Base-by-base conservation (phyloP, 2,888 invertebrate genomes). In the Zaprionus lineosus region DNA sequence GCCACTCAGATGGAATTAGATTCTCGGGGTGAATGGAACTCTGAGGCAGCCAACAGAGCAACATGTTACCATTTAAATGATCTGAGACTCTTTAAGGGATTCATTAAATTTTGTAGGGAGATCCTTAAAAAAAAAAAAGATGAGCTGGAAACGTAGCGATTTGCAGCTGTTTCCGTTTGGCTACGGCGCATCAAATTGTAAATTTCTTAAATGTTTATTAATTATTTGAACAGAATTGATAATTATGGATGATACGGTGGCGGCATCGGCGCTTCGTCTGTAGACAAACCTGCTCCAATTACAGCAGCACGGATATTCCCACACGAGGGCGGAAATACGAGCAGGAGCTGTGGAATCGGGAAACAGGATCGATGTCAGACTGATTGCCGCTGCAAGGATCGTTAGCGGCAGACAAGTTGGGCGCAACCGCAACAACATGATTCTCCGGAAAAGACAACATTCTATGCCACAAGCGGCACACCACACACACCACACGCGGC, bases 391-490 rank as follows among this genome's bases (percentile, higher is more conserved):
- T 85, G 78, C 56, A 76, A 72, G 81, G 84, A 85, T 85, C 82
- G 84, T 86, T 84, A 86, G 85, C 71, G 86, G 75, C 78, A 87
- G 87, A 88, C 87, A 88, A 87, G 86, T 88, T 88, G 88, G 88
- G 88, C 88, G 88, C 87, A 84, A 78, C 88, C 88, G 87, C 83
- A 88, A 87, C 87, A 86, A 84, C 77, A 82, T 71, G 75, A 81
- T 88, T 82, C 74, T 59, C 79, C 74, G 61, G 68, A 82, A 88
- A 88, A 65, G 70, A 21, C 12, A 33, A 34, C 34, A 51, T 44
- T 57, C 37, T n/a, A n/a, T n/a, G n/a, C 24, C 24, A 7, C 24
- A 24, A 52, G 58, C 33, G 57, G 29, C 47, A 18, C 37, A 24
- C 34, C 66, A 50, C 55, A 74, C 70, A 74, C 71, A 74, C 84